Conservation (phyloP, 2,113 vertebrate species). For the Nothobranchius kuhntae region DNA sequence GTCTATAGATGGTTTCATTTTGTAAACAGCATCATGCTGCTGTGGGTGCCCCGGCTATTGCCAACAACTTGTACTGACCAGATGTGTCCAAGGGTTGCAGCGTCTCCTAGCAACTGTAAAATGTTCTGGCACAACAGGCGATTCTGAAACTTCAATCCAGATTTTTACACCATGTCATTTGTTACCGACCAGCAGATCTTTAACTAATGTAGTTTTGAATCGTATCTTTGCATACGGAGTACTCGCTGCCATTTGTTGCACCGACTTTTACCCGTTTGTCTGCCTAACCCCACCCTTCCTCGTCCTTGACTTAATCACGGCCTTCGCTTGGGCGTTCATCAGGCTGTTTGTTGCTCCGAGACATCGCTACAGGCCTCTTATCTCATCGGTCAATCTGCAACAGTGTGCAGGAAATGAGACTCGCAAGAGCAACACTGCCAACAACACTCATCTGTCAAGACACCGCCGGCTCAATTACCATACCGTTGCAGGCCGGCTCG, state of each 20-base stretch:
- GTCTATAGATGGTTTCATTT: conserved; percentile 21
- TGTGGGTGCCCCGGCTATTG: conserved; percentile 45
- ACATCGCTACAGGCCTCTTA: conserved; percentile 35
- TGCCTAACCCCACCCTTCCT: too few species aligned
- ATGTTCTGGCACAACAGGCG: conserved; percentile 29
- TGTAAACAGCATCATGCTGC: conserved; percentile 34
- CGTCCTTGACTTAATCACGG: conserved; percentile 21
- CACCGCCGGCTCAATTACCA: conserved; percentile 48
- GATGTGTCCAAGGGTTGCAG: conserved; percentile 60
- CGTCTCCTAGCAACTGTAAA: conserved; percentile 70
- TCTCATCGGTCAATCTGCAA: conserved; percentile 59
- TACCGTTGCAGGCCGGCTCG: conserved; percentile 19
- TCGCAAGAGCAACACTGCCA: conserved; percentile 37
- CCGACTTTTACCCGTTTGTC: background rate
- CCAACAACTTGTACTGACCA: conserved; percentile 66
- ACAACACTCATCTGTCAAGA: conserved; percentile 54
- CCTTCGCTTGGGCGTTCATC: conserved; percentile 25
- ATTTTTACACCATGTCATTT: conserved; percentile 13
- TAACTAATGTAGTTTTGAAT: background rate
- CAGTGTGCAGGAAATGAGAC: conserved; percentile 57
- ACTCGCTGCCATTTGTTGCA: background rate
- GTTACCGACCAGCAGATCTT: conserved; percentile 17
- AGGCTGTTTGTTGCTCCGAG: conserved; percentile 31
- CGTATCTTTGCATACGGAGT: background rate
- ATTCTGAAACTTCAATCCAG: conserved; percentile 21